Conservation (phyloP, 2,797 vertebrate genomes). For the Columba guinea region DNA sequence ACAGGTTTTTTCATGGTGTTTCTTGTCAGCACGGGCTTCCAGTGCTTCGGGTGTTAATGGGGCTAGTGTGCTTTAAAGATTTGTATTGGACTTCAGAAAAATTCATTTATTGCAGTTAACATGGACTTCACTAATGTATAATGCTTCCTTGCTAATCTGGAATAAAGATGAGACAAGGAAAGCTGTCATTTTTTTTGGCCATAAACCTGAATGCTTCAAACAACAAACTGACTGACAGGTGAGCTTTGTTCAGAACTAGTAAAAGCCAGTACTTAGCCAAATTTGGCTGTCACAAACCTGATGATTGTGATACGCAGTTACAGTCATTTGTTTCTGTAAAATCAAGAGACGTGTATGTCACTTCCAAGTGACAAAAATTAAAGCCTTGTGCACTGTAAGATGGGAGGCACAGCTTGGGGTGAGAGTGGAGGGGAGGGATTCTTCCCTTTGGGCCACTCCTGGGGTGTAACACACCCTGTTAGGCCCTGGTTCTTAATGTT, state of each 20-base stretch:
- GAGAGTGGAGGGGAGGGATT: not conserved
- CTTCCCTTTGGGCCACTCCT: not conserved
- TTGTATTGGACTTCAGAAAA: not conserved
- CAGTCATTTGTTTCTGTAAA: not conserved
- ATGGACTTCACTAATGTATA: not conserved
- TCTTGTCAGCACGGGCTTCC: not conserved
- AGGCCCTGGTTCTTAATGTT: not conserved
- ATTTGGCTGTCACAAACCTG: not conserved
- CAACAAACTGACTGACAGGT: not conserved
- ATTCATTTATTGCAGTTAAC: not conserved
- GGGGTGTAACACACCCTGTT: rapidly evolving
- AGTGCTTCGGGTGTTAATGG: not conserved
- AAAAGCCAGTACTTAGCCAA: not conserved
- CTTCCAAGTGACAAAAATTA: not conserved
- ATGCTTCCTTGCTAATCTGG: not conserved
- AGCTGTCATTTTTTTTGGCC: not conserved
- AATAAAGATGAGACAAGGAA: not conserved
- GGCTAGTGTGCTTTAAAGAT: not conserved
- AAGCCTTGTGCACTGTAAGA: not conserved
- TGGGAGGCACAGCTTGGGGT: not conserved
- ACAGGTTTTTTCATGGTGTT: not conserved
- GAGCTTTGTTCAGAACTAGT: not conserved
- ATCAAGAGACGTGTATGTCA: not conserved
- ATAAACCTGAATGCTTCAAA: not conserved
- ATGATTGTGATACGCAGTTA: not conserved